phyloP scores from a whole-genome alignment of 2,113 vertebrate species.

The Pelvicachromis taeniatus region DNA sequence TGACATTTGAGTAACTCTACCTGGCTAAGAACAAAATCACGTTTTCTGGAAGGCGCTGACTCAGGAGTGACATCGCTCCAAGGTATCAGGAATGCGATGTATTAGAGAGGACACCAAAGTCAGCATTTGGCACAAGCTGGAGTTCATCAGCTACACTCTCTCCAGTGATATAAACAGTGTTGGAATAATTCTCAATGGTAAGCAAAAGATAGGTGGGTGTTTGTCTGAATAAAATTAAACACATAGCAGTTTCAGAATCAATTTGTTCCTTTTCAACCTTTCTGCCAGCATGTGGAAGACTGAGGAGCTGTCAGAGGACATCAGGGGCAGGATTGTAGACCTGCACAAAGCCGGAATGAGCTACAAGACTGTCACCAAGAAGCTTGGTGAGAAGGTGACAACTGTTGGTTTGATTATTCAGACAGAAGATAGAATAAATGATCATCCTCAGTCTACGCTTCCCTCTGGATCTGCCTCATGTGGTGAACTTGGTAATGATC shows the following conservation, averaged over 20 bases:
- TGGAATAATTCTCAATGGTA: background rate
- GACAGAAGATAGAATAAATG: background rate
- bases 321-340: background rate
- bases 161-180: background rate
- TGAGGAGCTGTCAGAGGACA: background rate
- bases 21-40: background rate
- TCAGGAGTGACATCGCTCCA: background rate
- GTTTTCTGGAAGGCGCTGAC: background rate
- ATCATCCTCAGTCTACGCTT: background rate
- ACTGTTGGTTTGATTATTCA: background rate
- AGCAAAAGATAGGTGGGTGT: background rate
- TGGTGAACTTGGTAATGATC: background rate
- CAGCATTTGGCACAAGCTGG: background rate
- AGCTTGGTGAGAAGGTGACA: background rate
- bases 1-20: background rate
- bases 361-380: background rate
- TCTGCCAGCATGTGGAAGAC: background rate
- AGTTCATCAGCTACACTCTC: background rate
- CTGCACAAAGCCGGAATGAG: background rate
- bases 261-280: background rate
- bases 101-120: background rate
- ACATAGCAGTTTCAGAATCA: background rate
- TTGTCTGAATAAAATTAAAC: background rate
- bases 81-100: background rate
- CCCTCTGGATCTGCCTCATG: background rate